Evolutionary conservation across 2,888 invertebrate species (phyloP).

Genomic region (Sminthurinus aureus): DNA sequence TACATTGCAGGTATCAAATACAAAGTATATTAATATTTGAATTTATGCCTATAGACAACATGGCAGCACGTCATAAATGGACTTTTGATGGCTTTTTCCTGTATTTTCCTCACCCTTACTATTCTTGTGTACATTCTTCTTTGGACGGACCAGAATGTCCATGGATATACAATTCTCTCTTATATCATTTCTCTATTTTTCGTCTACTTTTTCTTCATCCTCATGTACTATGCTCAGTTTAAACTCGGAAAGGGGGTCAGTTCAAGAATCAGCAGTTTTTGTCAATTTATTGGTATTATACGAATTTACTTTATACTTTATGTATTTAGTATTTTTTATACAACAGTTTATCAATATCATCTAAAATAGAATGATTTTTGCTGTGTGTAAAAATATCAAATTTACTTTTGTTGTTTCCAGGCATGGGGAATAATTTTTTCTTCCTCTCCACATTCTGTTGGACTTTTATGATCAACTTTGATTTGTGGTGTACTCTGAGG

Average conservation of each 20-base stretch:
- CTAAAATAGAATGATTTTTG: background rate
- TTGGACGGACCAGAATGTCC: constrained; percentile 55
- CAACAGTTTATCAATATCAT: background rate
- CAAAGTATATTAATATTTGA: background rate
- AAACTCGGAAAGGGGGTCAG: background rate
- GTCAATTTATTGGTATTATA: constrained; percentile 50
- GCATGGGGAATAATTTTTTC: constrained; percentile 51
- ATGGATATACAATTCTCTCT: constrained; percentile 47
- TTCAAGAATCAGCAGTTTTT: constrained; percentile 38
- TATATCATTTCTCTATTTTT: constrained; percentile 47
- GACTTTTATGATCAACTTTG: constrained; percentile 55
- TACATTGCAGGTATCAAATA: background rate
- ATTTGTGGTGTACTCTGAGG: constrained; percentile 57
- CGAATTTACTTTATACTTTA: background rate
- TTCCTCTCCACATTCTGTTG: constrained; percentile 52
- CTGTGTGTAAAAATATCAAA: background rate
- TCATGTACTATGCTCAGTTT: constrained; percentile 47
- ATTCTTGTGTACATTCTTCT: constrained; percentile 52
- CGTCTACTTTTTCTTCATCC: constrained; percentile 52
- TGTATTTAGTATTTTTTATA: background rate
- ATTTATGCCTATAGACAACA: background rate
- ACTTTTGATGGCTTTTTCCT: constrained; percentile 52
- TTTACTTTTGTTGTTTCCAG: constrained; percentile 34
- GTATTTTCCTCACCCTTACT: constrained; percentile 55
- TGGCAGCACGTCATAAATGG: constrained; percentile 50